Evolutionary conservation across 2,113 vertebrate species (phyloP).

Genomic region (Chamaetylas fuelleborni): DNA sequence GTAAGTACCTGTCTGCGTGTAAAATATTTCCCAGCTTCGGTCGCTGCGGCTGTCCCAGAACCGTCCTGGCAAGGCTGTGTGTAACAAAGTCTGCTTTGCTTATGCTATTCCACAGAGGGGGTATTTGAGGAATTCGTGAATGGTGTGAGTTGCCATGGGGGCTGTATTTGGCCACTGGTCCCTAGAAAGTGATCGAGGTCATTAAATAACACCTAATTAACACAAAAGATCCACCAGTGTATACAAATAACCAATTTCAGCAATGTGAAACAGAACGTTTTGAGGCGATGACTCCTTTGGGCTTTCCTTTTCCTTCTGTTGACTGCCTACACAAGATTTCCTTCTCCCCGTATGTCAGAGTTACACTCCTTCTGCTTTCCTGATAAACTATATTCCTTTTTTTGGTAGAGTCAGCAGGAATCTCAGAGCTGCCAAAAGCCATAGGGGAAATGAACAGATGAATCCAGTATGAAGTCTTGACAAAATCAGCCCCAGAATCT

Average conservation of each 20-base stretch:
- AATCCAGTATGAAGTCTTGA: neutral
- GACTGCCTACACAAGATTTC: neutral
- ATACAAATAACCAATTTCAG: neutral
- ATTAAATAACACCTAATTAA: neutral
- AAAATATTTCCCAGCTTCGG: neutral
- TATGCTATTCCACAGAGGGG: fast-evolving
- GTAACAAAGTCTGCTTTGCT: neutral
- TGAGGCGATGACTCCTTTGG: neutral
- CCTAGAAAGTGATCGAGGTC: neutral
- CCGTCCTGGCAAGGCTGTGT: fast-evolving
- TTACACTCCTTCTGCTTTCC: neutral
- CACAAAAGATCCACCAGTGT: neutral
- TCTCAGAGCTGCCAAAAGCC: neutral
- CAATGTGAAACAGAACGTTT: neutral
- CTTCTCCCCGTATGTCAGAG: neutral
- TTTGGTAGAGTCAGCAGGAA: neutral
- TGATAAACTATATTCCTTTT: neutral
- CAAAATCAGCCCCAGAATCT: neutral
- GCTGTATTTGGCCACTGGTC: neutral
- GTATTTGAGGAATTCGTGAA: neutral
- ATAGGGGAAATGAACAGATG: neutral
- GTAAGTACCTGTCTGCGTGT: no score
- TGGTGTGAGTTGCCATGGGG: neutral
- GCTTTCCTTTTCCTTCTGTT: neutral
- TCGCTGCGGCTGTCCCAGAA: neutral